These are phyloP conservation scores for Tipula helvola DNA, from an alignment of 2,888 invertebrate genomes.

Conservation along the genomic window DNA sequence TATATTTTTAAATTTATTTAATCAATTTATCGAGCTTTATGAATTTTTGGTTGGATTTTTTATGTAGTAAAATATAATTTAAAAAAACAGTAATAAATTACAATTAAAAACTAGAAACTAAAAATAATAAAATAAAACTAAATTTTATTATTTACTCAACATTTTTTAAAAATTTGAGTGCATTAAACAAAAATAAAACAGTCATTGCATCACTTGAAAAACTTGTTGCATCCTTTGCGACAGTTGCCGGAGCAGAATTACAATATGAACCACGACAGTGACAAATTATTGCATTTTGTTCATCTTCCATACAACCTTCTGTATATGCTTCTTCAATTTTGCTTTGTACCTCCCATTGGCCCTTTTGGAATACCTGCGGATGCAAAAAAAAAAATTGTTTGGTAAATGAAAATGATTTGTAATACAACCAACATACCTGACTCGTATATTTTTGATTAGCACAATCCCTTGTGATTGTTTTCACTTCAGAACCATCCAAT, in stretches of 20 bases:
- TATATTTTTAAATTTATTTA: not conserved
- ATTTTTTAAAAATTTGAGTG: conserved; percentile 45
- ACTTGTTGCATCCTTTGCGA: conserved; percentile 31
- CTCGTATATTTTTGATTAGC: conserved; percentile 55
- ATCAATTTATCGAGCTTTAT: not conserved
- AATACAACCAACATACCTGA: conserved; percentile 22
- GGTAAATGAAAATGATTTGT: not conserved
- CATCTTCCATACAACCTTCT: conserved; percentile 53
- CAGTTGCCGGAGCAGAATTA: conserved; percentile 40
- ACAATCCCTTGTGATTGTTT: conserved; percentile 47
- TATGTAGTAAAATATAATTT: not conserved
- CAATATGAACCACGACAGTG: conserved; percentile 64
- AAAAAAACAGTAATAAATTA: not conserved
- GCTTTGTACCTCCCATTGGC: conserved; percentile 51
- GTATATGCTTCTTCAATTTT: conserved; percentile 56
- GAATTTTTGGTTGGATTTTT: conserved; percentile 4
- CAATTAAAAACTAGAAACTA: not conserved
- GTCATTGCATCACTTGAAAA: conserved; percentile 46
- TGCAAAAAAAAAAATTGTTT: not conserved
- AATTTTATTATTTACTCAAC: not conserved
- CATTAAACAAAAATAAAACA: conserved; percentile 47
- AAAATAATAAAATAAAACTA: not conserved
- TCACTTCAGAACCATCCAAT: conserved; percentile 41
- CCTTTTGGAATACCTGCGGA: conserved; percentile 45
- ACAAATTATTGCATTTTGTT: conserved; percentile 56